Base-by-base conservation (phyloP, 2,888 invertebrate species). In the Romanomermis culicivorax region DNA sequence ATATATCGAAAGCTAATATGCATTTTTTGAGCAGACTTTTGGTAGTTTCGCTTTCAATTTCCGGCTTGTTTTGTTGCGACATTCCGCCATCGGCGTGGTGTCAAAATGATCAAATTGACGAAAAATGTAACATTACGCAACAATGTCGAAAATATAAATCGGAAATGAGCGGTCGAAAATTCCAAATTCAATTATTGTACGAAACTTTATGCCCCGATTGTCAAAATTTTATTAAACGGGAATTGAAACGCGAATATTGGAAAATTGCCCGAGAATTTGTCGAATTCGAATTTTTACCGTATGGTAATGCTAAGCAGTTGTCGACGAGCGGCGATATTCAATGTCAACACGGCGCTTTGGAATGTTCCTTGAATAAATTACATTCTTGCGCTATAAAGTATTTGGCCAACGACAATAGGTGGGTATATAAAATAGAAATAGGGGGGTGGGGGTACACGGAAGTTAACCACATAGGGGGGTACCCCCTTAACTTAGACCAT, bases 281-380 rank as follows among this genome's bases (percentile, higher is more conserved):
- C 14, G 59, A 65, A 45, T 61, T 67, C 48, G 64, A 66, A 52
- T 53, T 66, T 14, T 62, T 66, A 7, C 66, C 65, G 11, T 66
- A 61, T 54, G 65, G 66, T 53, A 66, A 66, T 56, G 66, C 65
- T 3, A n/a, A n/a, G n/a, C n/a, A n/a, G n/a, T n/a, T n/a, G n/a
- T n/a, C n/a, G n/a, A n/a, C n/a, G n/a, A n/a, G n/a, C n/a, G n/a
- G n/a, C 23, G 30, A 4, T 3, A 24, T 52, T 24, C n/a, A 25
- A 20, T 54, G 54, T 29, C 54, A 54, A 29, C 54, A 54, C 27
- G 53, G 53, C 11, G 3, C 43, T 4, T 23, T 51, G 2, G 53
- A 53, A 51, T 53, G 53, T 27, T 11, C 3, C 3, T 20, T 53
- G 27, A 53, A 53, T 25, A 25, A 20, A 27, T 27, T 53, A 23